A percentile compares a stretch with the other conserved stretches of the same genome.
phyloP scores from a whole-genome alignment of 2,113 vertebrate genomes.

The Merops nubicus region DNA sequence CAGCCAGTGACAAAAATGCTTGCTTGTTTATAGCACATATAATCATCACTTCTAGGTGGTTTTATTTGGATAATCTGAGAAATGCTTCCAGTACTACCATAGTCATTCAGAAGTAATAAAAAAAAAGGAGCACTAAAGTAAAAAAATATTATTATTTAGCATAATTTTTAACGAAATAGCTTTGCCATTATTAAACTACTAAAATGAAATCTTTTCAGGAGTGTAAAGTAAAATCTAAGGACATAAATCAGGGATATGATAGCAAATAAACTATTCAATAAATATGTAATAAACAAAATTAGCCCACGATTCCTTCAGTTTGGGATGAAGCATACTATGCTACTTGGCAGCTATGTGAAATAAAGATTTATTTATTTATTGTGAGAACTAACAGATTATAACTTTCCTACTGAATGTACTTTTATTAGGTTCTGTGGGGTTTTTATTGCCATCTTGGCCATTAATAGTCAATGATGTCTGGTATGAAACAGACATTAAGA shows the following conservation, averaged over 20 bases:
- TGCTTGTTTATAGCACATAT: not conserved
- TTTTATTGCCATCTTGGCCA: not conserved
- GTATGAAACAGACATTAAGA: not conserved
- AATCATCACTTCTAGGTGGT: not conserved
- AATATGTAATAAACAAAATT: not conserved
- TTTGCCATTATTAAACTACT: not conserved
- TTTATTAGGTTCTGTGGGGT: rapidly evolving
- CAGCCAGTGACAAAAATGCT: not conserved
- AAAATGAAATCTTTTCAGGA: not conserved
- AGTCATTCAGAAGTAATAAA: not conserved
- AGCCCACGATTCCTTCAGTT: not conserved
- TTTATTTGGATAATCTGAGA: not conserved
- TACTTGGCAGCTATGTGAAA: not conserved
- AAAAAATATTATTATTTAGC: not conserved
- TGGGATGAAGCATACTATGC: not conserved
- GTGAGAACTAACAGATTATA: not conserved
- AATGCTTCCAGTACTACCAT: not conserved
- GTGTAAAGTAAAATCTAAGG: not conserved
- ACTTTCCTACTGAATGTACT: not conserved
- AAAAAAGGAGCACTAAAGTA: not conserved
- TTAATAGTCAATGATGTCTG: not conserved
- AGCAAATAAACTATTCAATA: not conserved
- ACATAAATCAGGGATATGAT: not conserved
- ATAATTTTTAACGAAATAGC: not conserved
- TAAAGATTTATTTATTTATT: not conserved